These are phyloP conservation scores for Trachops cirrhosus DNA, from an alignment of 2,797 vertebrate genomes.

Conservation along the genomic window DNA sequence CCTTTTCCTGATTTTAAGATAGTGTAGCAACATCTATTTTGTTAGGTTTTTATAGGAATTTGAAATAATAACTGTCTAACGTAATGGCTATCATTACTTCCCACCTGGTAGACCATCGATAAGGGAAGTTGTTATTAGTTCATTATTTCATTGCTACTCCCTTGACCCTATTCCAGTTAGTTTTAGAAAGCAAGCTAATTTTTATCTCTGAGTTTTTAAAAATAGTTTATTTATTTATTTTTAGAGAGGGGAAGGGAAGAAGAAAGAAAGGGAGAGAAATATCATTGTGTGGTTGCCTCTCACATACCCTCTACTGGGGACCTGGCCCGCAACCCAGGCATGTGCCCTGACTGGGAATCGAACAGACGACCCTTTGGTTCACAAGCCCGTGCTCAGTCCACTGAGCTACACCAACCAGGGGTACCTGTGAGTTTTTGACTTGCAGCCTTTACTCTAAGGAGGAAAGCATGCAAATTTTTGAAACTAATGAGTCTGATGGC, in stretches of 20 bases:
- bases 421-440: background rate
- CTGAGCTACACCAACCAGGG: no score
- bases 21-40: background rate
- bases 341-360: no score
- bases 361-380: no score
- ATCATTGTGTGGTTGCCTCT: no score
- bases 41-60: background rate
- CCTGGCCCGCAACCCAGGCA: no score
- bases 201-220: background rate
- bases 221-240: no score
- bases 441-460: background rate
- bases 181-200: conserved; percentile 14
- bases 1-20: background rate
- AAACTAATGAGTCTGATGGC: background rate
- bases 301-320: no score
- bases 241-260: no score
- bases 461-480: background rate
- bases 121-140: background rate
- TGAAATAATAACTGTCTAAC: background rate
- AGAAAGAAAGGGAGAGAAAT: no score
- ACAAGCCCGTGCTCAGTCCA: no score
- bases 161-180: background rate
- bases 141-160: background rate
- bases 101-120: background rate
- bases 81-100: background rate